Conservation (phyloP, 2,888 invertebrate genomes). For the Scrobipalpa costella region DNA sequence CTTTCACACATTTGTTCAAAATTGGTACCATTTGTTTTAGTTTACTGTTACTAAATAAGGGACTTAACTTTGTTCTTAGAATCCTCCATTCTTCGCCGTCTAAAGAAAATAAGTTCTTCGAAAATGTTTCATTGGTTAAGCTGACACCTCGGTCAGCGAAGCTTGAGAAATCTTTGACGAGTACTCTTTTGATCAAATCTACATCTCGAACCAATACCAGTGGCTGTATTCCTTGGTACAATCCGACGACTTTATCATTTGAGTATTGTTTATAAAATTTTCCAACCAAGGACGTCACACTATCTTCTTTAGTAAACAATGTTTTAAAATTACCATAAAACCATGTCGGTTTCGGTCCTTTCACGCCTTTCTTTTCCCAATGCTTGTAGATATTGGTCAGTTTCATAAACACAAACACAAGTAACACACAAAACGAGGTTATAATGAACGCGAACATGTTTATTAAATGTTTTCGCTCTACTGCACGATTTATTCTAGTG, state of each 20-base stretch:
- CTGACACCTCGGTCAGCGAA: slow-evolving; percentile 46
- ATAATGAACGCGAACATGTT: slow-evolving; percentile 15
- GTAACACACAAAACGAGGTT: neutral
- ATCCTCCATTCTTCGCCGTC: slow-evolving; percentile 53
- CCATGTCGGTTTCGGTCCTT: slow-evolving; percentile 23
- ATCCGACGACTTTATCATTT: slow-evolving; percentile 47
- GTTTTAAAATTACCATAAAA: slow-evolving; percentile 24
- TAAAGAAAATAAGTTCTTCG: slow-evolving; percentile 44
- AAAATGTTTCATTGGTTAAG: slow-evolving; percentile 38
- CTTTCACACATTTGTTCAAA: slow-evolving; percentile 44
- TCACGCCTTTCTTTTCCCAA: slow-evolving; percentile 26
- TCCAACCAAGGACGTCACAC: slow-evolving; percentile 18
- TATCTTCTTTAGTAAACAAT: slow-evolving; percentile 23
- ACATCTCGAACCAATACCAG: slow-evolving; percentile 45
- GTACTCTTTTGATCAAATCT: slow-evolving; percentile 43
- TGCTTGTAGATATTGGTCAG: neutral
- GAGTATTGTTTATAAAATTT: slow-evolving; percentile 29
- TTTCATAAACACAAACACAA: slow-evolving; percentile 3
- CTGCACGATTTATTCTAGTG: neutral
- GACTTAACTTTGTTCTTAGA: slow-evolving; percentile 48
- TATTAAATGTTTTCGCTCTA: neutral
- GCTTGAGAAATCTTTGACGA: slow-evolving; percentile 45
- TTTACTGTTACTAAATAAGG: slow-evolving; percentile 47
- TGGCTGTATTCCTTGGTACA: slow-evolving; percentile 43
- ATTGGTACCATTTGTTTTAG: slow-evolving; percentile 51